These are phyloP conservation scores for Phylloscopus whistleri DNA, from an alignment of 2,113 vertebrate genomes.

Conservation along the genomic window DNA sequence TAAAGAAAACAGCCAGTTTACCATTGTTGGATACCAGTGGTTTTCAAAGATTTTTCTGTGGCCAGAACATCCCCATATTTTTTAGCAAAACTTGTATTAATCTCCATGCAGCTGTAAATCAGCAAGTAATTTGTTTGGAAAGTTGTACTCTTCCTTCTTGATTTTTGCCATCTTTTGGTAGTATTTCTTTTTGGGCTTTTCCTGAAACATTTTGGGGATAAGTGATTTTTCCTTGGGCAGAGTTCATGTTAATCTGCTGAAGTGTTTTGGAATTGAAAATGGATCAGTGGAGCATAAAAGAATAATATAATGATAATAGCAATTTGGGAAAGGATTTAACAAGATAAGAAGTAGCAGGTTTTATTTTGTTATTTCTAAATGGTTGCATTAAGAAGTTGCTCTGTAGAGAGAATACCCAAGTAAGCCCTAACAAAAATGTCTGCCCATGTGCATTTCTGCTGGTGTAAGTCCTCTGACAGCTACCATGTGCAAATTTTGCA, in stretches of 20 bases:
- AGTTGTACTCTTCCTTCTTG: background rate
- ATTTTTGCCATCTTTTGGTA: background rate
- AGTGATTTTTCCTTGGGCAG: background rate
- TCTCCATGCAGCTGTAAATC: background rate
- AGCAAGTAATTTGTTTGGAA: background rate
- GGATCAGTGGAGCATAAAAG: background rate
- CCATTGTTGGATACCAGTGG: background rate
- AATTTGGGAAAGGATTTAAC: background rate
- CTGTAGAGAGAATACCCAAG: background rate
- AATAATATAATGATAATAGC: background rate
- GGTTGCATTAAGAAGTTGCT: background rate
- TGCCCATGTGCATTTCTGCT: background rate
- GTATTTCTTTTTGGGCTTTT: background rate
- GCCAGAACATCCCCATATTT: accelerated
- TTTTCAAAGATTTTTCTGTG: background rate
- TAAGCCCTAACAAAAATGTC: background rate
- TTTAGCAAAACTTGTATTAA: background rate
- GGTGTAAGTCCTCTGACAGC: background rate
- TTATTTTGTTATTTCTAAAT: background rate
- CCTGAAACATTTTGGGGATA: background rate
- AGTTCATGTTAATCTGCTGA: background rate
- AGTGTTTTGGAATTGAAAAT: background rate
- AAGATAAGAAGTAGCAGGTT: background rate
- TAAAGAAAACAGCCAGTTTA: background rate
- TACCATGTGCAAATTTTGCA: background rate